phyloP scores from a whole-genome alignment of 2,888 invertebrate species.

The Leptogaster cylindrica region DNA sequence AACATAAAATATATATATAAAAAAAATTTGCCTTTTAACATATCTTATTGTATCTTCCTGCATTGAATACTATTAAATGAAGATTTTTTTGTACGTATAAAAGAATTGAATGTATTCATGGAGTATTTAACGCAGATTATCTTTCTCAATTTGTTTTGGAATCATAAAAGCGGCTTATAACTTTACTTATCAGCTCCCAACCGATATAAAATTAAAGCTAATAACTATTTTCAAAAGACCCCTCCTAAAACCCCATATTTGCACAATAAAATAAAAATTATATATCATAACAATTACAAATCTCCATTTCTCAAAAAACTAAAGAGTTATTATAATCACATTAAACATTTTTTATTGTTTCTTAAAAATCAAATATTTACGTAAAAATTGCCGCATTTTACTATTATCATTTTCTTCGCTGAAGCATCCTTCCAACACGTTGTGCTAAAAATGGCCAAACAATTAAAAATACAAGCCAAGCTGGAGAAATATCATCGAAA shows the following conservation, averaged over 20 bases:
- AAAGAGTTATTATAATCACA: conserved; percentile 37
- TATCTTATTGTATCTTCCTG: background rate
- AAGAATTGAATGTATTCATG: too few species aligned
- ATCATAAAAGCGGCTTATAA: too few species aligned
- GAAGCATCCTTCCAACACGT: conserved; percentile 52
- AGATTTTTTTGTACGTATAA: too few species aligned
- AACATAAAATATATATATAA: conserved; percentile 22
- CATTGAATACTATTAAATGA: conserved; percentile 9
- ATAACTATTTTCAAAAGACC: too few species aligned
- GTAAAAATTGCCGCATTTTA: too few species aligned
- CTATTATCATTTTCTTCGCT: conserved; percentile 42
- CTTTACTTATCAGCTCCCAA: background rate
- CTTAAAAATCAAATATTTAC: too few species aligned
- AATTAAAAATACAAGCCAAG: conserved; percentile 58
- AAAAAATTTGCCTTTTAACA: too few species aligned
- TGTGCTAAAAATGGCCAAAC: conserved; percentile 59
- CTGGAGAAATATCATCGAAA: conserved; percentile 66
- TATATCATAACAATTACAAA: too few species aligned
- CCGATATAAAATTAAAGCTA: conserved; percentile 14
- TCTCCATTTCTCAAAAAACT: too few species aligned
- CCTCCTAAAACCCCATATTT: conserved; percentile 16
- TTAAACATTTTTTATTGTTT: too few species aligned
- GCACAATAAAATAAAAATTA: too few species aligned
- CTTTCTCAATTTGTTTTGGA: too few species aligned
- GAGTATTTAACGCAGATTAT: background rate